Conservation (phyloP, 2,888 invertebrate genomes). For the Yponomeuta plumbellus region DNA sequence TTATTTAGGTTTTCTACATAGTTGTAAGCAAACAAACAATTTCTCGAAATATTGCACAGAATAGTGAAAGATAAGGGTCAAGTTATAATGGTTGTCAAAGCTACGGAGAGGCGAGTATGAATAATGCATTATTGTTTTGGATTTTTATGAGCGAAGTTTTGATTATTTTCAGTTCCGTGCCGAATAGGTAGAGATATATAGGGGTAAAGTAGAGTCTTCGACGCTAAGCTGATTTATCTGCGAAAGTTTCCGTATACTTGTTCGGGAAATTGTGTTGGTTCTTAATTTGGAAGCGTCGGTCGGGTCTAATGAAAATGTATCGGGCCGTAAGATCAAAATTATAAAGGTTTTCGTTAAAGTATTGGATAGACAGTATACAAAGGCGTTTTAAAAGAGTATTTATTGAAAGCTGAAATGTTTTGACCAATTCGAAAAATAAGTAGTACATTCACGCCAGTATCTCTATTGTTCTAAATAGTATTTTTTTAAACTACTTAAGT, state of each 20-base stretch:
- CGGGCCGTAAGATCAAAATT: not conserved
- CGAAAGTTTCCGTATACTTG: slow-evolving; percentile 31
- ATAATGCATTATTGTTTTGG: slow-evolving; percentile 77
- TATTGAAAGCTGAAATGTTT: no score
- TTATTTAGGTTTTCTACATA: no score
- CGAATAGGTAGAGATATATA: slow-evolving; percentile 54
- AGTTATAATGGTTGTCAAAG: slow-evolving; percentile 42
- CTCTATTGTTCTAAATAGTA: no score
- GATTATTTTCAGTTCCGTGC: slow-evolving; percentile 74
- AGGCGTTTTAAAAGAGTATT: no score
- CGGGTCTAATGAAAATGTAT: not conserved
- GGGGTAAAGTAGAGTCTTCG: slow-evolving; percentile 43
- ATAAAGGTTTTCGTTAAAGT: not conserved
- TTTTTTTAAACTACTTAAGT: no score
- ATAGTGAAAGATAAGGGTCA: slow-evolving; percentile 33
- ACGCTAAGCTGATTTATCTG: slow-evolving; percentile 55
- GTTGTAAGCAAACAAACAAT: no score
- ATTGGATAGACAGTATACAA: no score
- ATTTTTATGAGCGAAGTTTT: slow-evolving; percentile 77
- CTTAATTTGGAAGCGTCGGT: slow-evolving; percentile 14
- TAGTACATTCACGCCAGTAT: no score
- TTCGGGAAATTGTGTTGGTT: slow-evolving; percentile 13
- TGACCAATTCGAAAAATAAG: no score
- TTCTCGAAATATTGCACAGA: not conserved
- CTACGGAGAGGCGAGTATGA: slow-evolving; percentile 67